Conservation (phyloP, 2,797 vertebrate species). For the Lutjanus campechanus region DNA sequence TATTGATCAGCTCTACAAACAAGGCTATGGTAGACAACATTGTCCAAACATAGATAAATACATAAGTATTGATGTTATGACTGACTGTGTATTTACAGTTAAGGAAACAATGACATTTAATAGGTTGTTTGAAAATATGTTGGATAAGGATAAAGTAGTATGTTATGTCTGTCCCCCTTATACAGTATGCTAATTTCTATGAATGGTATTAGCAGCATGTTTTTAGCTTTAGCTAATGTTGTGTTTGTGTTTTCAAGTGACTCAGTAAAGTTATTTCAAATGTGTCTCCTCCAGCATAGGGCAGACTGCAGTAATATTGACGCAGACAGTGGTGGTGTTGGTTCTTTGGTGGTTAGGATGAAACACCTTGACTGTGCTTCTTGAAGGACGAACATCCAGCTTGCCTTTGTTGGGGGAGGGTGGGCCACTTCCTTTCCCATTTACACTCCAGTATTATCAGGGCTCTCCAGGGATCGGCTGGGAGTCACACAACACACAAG, state of each 20-base stretch:
- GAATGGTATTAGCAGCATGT: background rate
- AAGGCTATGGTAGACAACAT: background rate
- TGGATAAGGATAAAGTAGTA: too few species aligned
- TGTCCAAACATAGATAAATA: background rate
- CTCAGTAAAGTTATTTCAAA: background rate
- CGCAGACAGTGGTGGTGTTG: background rate
- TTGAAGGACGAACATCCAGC: conserved; percentile 44
- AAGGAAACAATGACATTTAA: background rate
- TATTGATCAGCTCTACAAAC: background rate
- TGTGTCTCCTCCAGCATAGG: background rate
- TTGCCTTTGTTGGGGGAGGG: background rate
- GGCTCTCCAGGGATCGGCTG: conserved; percentile 39
- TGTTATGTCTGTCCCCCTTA: background rate
- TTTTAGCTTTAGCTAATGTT: background rate
- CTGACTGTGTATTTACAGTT: background rate
- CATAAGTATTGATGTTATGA: background rate
- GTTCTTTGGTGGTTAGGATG: background rate
- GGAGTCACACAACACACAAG: conserved; percentile 35
- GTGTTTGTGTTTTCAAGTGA: background rate
- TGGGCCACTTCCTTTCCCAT: conserved; percentile 52
- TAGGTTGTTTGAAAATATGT: background rate
- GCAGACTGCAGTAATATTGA: background rate
- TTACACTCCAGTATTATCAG: conserved; percentile 61
- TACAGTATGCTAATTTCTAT: background rate
- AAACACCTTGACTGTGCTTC: conserved; percentile 28